Evolutionary conservation across 2,888 invertebrate species (phyloP), one percentile per base, ranked within the genome.

Genomic region (Anthrax anthrax): DNA sequence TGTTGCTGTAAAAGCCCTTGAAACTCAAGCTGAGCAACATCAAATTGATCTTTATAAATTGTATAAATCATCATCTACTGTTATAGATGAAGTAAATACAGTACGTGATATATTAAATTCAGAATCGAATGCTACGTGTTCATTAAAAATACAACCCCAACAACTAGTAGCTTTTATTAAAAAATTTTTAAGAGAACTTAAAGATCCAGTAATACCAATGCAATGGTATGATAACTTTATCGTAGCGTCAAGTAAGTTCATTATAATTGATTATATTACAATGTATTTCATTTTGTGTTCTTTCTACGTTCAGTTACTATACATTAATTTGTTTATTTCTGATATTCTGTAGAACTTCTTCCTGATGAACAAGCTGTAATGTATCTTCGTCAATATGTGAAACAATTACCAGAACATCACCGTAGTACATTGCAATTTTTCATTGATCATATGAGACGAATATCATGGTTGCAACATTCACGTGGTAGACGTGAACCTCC

Each of bases 181-280:
- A 59, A 80, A 80, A 60, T 84, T 78, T 62, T 67, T 85, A 38
- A 64, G 81, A 41, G 84, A 85, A 60, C 65, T 85, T 52, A 82
- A 82, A 1, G 82, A 84, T 62, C 81, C 84, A 5, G 71, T 85
- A 44, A 80, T 85, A 54, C 84, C 84, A 19, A 79, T 81, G 34
- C 76, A 77, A 59, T 78, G 77, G 72, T 85, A 85, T 62, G 79
- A 80, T 55, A 71, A 72, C 54, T 83, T 84, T 62, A 71, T 84
- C 48, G 77, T 75, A 54, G 74, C 75, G 17, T 69, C 70, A 51
- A 63, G 72, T 55, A 52, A 50, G 55, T 46, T 41, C 9, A 3
- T 8, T 16, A 23, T n/a, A n/a, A n/a, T n/a, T n/a, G n/a, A n/a
- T n/a, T n/a, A n/a, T n/a, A n/a, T n/a, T n/a, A n/a, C n/a, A n/a